Base-by-base conservation (phyloP, 2,888 invertebrate genomes). In the Polyommatus iphigenia region DNA sequence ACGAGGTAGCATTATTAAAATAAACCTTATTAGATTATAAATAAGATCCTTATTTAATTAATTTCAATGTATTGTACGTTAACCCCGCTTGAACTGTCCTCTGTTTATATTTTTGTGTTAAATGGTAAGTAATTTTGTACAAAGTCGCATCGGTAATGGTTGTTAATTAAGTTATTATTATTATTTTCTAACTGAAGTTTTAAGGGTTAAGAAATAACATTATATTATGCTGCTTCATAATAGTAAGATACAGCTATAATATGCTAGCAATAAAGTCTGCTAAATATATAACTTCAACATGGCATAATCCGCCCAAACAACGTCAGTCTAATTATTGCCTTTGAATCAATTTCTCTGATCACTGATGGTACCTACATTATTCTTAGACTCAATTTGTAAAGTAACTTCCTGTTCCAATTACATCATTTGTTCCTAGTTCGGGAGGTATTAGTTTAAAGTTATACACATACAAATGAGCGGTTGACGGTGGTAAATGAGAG, bases 401-500 rank as follows among this genome's bases (percentile, higher is more conserved):
- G 29, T 29, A 67, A 32, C 67, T 29, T 67, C 67, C 32, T 67
- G 29, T 67, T 62, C 15, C 15, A 67, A 67, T 67, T 29, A 67
- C 29, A 54, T 50, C 15, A 29, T 20, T 54, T 29, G 50, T 75
- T 54, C 2, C 50, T 54, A 73, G 41, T 41, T 50, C 54, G 15
- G 50, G 24, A 73, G 79, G 41, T 50, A 77, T 79, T 78, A 76
- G 78, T 79, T 80, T 80, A 79, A 80, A 81, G 77, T 79, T 81
- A 77, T 79, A 76, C 84, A 85, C 86, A 88, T 90, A 88, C 91
- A 92, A 93, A 93, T 93, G 90, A 86, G 92, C 91, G 92, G 92
- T 89, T 87, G 92, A 90, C 93, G 88, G 87, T 92, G 92, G 84
- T 92, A 93, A 93, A 93, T 93, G 90, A 86, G 85, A 83, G 82